Evolutionary conservation across 92 coral and sea anemone genomes (phyloP), one percentile per base, ranked within the genome.

Genomic region (Paramuricea clavata): DNA sequence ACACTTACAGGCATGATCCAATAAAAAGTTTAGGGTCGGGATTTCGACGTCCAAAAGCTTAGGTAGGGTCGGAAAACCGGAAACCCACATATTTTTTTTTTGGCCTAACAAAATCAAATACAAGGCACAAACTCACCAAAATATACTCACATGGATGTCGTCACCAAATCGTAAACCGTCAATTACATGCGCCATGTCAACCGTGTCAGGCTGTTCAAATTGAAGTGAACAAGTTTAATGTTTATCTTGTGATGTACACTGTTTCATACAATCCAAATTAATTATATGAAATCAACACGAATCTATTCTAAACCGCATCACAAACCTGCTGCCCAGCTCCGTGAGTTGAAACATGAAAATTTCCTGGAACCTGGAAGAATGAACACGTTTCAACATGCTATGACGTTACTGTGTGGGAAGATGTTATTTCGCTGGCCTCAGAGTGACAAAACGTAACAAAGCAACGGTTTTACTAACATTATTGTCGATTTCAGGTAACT

Each of bases 241-340:
- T 26, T 62, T 62, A 22, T 30, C 74, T 12, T 30, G 74, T 47
- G 17, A 12, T 47, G 17, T 47, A 47, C 52, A 47, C 1, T 47
- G 52, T 47, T 5, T 36, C 42, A 62, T 12, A 67, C 74, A 36
- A 12, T 39, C 5, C 19, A 27, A 68, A 23, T n/a, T n/a, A n/a
- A n/a, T 28, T 17, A 28, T 30, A 13, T 68, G 39, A 28, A 28
- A 32, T 28, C 4, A 68, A 36, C 7, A 7, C 5, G 19, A 6
- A 71, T 12, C 8, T 9, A 19, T 16, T 30, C 0, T 19, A 49
- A 82, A 9, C 25, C n/a, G n/a, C n/a, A 0, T 31, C 27, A n/a
- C 83, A 15, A 17, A 95, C 98, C 98, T 95, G 98, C 73, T 85
- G 82, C 50, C 98, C 98, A 71, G 98, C 98, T 62, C 98, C 98